phyloP scores from a whole-genome alignment of 2,888 invertebrate genomes.

The Ochropleura plecta region DNA sequence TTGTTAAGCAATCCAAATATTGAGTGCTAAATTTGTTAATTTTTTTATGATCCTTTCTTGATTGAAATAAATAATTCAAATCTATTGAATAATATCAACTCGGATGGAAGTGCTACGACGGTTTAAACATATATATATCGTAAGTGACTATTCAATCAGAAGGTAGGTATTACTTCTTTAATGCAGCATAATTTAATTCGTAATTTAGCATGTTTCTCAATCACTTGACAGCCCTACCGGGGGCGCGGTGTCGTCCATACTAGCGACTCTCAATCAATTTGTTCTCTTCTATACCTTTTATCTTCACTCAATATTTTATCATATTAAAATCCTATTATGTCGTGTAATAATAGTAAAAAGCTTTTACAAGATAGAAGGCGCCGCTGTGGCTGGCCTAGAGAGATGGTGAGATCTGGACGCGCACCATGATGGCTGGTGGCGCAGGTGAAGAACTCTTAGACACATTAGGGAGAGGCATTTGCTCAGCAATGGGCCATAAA shows the following conservation, averaged over 20 bases:
- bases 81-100: too few relatives aligned
- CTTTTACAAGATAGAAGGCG: conserved; percentile 31
- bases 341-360: conserved; percentile 31
- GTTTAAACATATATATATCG: not conserved
- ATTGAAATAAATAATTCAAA: too few relatives aligned
- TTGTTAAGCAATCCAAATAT: too few relatives aligned
- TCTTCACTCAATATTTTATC: conserved; percentile 52
- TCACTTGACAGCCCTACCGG: conserved; percentile 28
- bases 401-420: too few relatives aligned
- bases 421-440: too few relatives aligned
- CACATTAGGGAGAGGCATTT: too few relatives aligned
- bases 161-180: not conserved
- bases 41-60: too few relatives aligned
- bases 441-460: too few relatives aligned
- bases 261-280: conserved; percentile 75
- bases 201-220: not conserved
- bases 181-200: not conserved
- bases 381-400: too few relatives aligned
- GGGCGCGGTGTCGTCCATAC: conserved; percentile 50
- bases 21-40: too few relatives aligned
- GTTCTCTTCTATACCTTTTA: conserved; percentile 68
- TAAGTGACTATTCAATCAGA: not conserved
- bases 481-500: too few relatives aligned
- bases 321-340: conserved; percentile 50
- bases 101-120: not conserved